Conservation (phyloP, 1,140 invertebrate genomes). For the Ceratoteleas bidentatus region DNA sequence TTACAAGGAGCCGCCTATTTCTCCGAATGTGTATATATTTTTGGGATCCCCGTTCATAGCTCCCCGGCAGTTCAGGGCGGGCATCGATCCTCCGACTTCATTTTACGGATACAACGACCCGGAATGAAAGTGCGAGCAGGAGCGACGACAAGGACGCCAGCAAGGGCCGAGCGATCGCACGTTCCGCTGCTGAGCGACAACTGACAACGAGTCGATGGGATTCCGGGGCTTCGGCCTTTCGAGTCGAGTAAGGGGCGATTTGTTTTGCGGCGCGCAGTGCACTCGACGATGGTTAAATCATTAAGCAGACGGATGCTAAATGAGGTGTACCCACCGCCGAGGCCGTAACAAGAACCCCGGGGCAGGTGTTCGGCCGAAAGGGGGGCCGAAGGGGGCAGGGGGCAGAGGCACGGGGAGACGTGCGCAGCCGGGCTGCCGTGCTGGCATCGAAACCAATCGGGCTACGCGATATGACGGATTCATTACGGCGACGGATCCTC, state of each 20-base stretch:
- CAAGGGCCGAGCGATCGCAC: conserved; percentile 19
- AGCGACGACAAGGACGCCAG: not conserved
- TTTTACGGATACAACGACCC: conserved; percentile 44
- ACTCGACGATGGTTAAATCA: conserved; percentile 65
- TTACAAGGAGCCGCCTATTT: no score
- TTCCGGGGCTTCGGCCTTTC: conserved; percentile 57
- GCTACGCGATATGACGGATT: conserved; percentile 51
- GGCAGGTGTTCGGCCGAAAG: conserved; percentile 49
- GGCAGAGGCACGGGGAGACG: not conserved
- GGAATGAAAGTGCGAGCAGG: conserved; percentile 36
- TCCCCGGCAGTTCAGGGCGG: conserved; percentile 3
- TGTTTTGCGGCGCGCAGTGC: conserved; percentile 62
- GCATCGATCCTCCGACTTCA: conserved; percentile 46
- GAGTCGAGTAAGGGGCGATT: conserved; percentile 57
- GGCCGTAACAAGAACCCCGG: conserved; percentile 62
- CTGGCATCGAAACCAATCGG: conserved; percentile 45
- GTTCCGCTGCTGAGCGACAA: conserved; percentile 49
- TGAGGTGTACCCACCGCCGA: conserved; percentile 58
- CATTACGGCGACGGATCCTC: conserved; percentile 28
- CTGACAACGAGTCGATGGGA: conserved; percentile 60
- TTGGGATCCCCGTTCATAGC: not conserved
- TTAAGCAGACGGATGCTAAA: conserved; percentile 67
- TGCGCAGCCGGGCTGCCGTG: conserved; percentile 12
- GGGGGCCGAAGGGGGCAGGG: not conserved
- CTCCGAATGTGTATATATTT: no score